phyloP scores from a whole-genome alignment of 2,888 invertebrate genomes.

The Buathra laborator region DNA sequence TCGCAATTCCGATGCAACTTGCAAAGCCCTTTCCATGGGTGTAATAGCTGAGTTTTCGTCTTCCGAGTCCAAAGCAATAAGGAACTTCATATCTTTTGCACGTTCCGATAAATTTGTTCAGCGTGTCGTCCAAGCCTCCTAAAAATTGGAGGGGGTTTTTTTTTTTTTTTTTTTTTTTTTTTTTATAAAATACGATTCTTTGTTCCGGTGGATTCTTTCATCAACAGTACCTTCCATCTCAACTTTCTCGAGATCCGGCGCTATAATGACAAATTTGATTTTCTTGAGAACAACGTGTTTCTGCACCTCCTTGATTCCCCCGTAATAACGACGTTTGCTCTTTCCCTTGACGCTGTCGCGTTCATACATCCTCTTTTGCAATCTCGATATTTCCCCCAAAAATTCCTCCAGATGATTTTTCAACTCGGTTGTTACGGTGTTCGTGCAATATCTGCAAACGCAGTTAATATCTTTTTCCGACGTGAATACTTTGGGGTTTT shows the following conservation, averaged over 20 bases:
- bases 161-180: background rate
- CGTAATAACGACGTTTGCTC: constrained; percentile 75
- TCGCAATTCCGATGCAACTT: constrained; percentile 77
- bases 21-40: constrained; percentile 76
- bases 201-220: background rate
- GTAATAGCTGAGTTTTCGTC: constrained; percentile 79
- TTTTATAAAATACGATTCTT: background rate
- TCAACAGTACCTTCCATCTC: constrained; percentile 73
- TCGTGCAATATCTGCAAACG: constrained; percentile 79
- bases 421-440: constrained; percentile 72
- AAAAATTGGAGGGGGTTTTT: constrained; percentile 51
- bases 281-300: constrained; percentile 75
- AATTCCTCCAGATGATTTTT: constrained; percentile 73
- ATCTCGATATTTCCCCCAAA: constrained; percentile 74
- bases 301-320: constrained; percentile 78
- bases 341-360: constrained; percentile 76
- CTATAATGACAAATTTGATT: constrained; percentile 77
- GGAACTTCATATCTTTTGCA: constrained; percentile 74
- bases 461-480: background rate
- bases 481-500: background rate
- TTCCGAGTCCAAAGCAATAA: constrained; percentile 76
- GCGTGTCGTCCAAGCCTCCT: constrained; percentile 77
- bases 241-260: constrained; percentile 78
- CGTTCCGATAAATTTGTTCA: constrained; percentile 71
- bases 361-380: constrained; percentile 77